Evolutionary conservation across 2,113 vertebrate genomes (phyloP).

Genomic region (Oophaga pumilio): DNA sequence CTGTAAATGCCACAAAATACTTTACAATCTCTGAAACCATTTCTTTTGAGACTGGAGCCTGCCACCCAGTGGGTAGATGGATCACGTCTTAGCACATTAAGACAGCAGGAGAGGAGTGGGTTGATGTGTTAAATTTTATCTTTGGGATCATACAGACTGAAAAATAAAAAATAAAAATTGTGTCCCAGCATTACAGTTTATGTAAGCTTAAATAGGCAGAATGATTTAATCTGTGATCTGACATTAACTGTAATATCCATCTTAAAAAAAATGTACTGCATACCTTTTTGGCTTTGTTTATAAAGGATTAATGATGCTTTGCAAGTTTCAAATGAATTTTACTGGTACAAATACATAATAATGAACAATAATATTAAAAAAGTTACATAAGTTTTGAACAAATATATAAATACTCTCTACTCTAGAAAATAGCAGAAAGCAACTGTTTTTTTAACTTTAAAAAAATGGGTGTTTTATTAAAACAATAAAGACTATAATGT

Average conservation of each 20-base stretch:
- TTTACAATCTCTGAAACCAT: constrained; percentile 6
- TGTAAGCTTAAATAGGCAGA: constrained; percentile 17
- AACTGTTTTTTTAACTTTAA: background rate
- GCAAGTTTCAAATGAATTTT: constrained; percentile 24
- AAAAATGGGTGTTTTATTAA: background rate
- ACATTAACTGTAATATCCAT: constrained; percentile 18
- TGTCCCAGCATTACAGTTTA: too few relatives aligned
- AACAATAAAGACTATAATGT: too few relatives aligned
- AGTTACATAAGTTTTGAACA: too few relatives aligned
- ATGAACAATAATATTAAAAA: background rate
- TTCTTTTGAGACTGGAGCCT: constrained; percentile 45
- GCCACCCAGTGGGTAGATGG: constrained; percentile 53
- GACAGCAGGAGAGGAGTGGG: constrained; percentile 23
- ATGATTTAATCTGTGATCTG: constrained; percentile 27
- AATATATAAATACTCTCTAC: background rate
- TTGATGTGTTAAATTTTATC: constrained; percentile 16
- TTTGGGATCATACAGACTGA: too few relatives aligned
- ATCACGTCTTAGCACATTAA: constrained; percentile 37
- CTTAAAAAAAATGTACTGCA: background rate
- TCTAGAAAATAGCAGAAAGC: background rate
- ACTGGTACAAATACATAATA: background rate
- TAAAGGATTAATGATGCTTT: constrained; percentile 24
- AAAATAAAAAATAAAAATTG: too few relatives aligned
- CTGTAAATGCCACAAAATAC: constrained; percentile 11
- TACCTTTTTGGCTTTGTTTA: background rate